Conservation (phyloP, 2,888 invertebrate genomes). For the Drosophila neutralis region DNA sequence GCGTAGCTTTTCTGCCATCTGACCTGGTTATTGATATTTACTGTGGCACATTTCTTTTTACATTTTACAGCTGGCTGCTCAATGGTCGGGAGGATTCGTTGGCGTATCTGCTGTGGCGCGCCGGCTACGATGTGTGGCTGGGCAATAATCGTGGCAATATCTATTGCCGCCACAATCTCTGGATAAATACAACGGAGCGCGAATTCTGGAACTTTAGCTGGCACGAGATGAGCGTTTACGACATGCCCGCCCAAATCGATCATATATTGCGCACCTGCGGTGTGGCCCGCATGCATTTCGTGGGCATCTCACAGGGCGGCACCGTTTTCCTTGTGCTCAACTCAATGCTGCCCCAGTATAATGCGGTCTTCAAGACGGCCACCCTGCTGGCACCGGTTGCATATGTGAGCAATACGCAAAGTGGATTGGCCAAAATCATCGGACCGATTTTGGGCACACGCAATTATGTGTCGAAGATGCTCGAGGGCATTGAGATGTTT, state of each 20-base stretch:
- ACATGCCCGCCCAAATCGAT: conserved; percentile 83
- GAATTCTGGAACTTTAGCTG: conserved; percentile 84
- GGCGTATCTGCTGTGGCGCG: conserved; percentile 82
- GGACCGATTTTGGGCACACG: conserved; percentile 86
- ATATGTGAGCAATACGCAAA: conserved; percentile 82
- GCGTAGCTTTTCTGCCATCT: conserved; percentile 35
- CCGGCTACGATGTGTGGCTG: conserved; percentile 84
- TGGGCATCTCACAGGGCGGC: conserved; percentile 83
- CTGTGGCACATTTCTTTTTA: background rate
- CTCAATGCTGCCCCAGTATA: conserved; percentile 82
- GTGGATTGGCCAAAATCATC: conserved; percentile 87
- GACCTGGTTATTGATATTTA: conserved; percentile 10
- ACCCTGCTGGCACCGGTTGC: conserved; percentile 83
- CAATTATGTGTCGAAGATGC: conserved; percentile 81
- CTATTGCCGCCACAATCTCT: conserved; percentile 80
- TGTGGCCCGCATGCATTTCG: conserved; percentile 79
- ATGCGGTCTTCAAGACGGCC: conserved; percentile 81
- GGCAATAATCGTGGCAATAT: conserved; percentile 83
- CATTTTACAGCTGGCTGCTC: conserved; percentile 73
- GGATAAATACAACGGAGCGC: conserved; percentile 84
- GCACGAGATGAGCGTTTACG: conserved; percentile 84
- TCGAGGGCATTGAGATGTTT: conserved; percentile 83
- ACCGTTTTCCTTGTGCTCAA: conserved; percentile 83
- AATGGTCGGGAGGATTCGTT: conserved; percentile 83
- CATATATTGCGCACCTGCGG: conserved; percentile 79